Base-by-base conservation (phyloP, 2,113 vertebrate species). In the Gallinago jamesoni region DNA sequence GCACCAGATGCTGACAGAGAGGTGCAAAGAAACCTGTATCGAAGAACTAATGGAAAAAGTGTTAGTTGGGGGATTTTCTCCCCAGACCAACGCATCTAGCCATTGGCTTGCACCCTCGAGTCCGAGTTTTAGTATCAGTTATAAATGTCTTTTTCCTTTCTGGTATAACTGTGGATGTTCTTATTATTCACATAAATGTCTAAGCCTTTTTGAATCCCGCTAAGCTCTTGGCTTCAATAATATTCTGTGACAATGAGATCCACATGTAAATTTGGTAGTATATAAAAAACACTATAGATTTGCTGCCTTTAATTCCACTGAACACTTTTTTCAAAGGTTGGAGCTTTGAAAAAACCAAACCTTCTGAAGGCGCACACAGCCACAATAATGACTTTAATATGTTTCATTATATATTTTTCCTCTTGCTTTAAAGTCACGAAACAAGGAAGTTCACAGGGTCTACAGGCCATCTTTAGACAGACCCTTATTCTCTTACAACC, bases 361-460 rank as follows among this genome's bases (percentile, higher is more conserved):
- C 66, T 73, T 94, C 77, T 95, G 81, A 93, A 93, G 62, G 73
- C 28, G 0, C 69, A 24, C 66, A 87, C 57, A 72, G 76, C 83
- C 81, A 62, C 80, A 72, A 28, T 96, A 96, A 96, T 84, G 66
- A 92, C 86, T 97, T 96, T 87, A 96, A 91, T 92, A 84, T 93
- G 95, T 87, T 95, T 95, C 92, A 76, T 95, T 95, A 95, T 93
- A 92, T 96, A 89, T 96, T 96, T 95, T 94, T 93, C 73, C 89
- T 89, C 80, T 87, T 94, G 76, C 83, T 94, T 95, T 95, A 95
- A 90, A 96, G 86, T 94, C 92, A 96, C 23, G 45, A 87, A 95
- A 81, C 41, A 59, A 92, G 96, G 92, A 95, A 87, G 90, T 96
- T 94, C 96, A 93, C 66, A 84, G 89, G 90, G 92, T 91, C 94